These are phyloP conservation scores for Hydrotaea cyrtoneurina DNA, from an alignment of 2,888 invertebrate genomes.

Conservation along the genomic window DNA sequence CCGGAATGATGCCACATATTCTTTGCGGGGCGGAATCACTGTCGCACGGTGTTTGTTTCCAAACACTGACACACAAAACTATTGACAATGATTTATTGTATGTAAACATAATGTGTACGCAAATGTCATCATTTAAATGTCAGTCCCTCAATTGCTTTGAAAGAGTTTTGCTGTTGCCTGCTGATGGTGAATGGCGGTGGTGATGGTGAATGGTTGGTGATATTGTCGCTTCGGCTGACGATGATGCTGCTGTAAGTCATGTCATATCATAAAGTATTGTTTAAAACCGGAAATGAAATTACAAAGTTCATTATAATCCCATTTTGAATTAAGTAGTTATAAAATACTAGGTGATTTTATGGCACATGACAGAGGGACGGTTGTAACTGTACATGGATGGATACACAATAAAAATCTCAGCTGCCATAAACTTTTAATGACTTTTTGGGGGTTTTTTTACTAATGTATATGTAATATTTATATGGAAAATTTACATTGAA, in stretches of 20 bases:
- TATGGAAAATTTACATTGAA: no score
- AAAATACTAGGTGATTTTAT: no score
- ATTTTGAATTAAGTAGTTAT: no score
- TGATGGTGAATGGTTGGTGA: neutral
- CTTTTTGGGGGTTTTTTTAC: no score
- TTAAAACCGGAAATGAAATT: neutral
- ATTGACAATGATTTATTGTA: constrained; percentile 33
- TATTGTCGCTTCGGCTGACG: neutral
- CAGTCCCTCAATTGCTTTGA: constrained; percentile 18
- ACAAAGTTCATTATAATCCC: neutral
- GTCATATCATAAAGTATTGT: neutral
- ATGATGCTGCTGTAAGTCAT: neutral
- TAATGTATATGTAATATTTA: no score
- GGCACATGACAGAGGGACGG: no score
- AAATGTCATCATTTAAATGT: constrained; percentile 35
- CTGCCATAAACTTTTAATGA: no score
- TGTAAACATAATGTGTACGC: neutral
- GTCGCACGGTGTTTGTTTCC: constrained; percentile 14
- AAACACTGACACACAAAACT: constrained; percentile 17
- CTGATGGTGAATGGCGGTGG: neutral
- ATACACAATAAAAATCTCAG: no score
- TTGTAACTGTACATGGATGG: no score
- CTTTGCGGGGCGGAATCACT: neutral
- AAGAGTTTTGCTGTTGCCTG: neutral
- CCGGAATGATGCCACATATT: neutral